Evolutionary conservation across 2,888 invertebrate species (phyloP), one percentile per base, ranked within the genome.

Genomic region (Hybos culiciformis): DNA sequence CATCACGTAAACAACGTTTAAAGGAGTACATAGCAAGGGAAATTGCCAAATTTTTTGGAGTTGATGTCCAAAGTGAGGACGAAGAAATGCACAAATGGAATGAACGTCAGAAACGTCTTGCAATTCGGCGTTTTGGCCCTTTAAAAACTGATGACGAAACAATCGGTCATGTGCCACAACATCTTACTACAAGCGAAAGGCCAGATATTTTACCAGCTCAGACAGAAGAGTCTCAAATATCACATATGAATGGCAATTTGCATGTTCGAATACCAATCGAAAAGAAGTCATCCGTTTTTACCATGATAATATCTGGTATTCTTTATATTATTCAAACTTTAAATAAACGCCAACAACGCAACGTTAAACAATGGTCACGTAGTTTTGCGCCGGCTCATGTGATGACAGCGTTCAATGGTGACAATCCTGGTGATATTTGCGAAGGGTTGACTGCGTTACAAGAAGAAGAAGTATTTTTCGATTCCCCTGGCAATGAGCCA

Each of bases 311-410:
- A 45, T 53, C 58, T 5, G 60, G 62, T 12, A 39, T 66, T 8
- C 55, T 54, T 4, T 64, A 59, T 40, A 49, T 66, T 18, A 55
- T 64, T 1, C 68, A 77, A 70, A 72, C 75, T 44, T 69, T 85
- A 56, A 72, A 74, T 34, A 69, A 74, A 21, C 50, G 54, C 1
- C 55, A 57, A 17, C 47, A 50, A 12, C 49, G 55, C 3, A 48
- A 55, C 4, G 54, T 56, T 6, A 58, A 57, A 50, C 78, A 79
- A 53, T 79, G 78, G 73, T 84, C 85, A 21, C 71, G 85, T 31
- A 85, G 74, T 68, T 86, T 73, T 65, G 80, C 68, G 50, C 78
- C 73, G 50, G 68, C 71, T 52, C 61, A 68, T 54, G 54, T 64
- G 51, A n/a, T n/a, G n/a, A 53, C 66, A 60, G 40, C 66, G 59